These are phyloP conservation scores for Tamias sibiricus DNA, from an alignment of 2,113 vertebrate genomes.

Conservation along the genomic window DNA sequence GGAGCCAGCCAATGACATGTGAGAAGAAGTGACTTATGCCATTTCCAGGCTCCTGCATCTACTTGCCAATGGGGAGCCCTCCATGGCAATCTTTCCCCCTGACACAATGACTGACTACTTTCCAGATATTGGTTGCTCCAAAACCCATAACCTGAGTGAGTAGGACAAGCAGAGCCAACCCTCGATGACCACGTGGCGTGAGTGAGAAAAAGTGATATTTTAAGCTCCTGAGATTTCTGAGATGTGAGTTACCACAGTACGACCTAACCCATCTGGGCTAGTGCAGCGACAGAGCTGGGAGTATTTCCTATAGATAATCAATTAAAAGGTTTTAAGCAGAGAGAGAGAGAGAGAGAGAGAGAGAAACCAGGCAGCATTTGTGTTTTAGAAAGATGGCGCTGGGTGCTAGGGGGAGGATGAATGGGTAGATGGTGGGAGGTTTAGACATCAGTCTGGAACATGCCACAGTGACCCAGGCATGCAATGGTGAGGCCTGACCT, in stretches of 20 bases:
- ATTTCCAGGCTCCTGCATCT: neutral
- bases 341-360: neutral
- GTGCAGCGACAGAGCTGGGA: neutral
- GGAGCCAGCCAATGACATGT: neutral
- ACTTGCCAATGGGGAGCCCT: neutral
- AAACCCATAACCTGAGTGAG: neutral
- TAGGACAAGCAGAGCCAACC: neutral
- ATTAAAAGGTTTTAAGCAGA: neutral
- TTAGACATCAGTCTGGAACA: neutral
- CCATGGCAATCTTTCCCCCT: neutral
- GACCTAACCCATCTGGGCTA: neutral
- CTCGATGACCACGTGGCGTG: neutral
- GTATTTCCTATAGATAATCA: neutral
- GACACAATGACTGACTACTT: neutral
- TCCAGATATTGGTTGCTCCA: neutral
- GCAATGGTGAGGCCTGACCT: neutral
- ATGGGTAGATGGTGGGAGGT: no score
- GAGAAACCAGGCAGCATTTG: neutral
- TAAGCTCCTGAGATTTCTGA: neutral
- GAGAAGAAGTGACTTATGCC: neutral
- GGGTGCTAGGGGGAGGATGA: neutral
- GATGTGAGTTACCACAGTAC: neutral
- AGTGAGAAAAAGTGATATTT: neutral
- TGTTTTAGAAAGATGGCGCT: neutral
- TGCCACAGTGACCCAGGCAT: neutral